Conservation (phyloP, 2,113 vertebrate species). For the Boleophthalmus pectinirostris region DNA sequence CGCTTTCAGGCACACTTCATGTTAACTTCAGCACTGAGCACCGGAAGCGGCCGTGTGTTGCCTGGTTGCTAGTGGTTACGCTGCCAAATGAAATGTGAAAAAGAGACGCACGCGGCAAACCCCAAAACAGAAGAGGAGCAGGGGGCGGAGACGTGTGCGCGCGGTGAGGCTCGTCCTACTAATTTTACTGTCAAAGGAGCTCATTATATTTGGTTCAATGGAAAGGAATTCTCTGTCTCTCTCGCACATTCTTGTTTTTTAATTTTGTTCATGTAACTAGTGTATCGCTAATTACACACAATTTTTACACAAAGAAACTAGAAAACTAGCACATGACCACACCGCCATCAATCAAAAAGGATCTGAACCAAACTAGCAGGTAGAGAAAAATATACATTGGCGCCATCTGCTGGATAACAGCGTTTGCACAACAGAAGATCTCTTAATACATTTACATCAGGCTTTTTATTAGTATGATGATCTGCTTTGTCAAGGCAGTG, state of each 20-base stretch:
- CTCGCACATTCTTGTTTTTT: neutral
- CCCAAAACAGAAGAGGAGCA: neutral
- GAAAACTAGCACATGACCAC: neutral
- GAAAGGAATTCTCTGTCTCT: constrained; percentile 12
- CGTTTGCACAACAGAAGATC: neutral
- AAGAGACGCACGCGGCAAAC: neutral
- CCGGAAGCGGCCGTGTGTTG: constrained; percentile 51
- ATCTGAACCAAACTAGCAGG: neutral
- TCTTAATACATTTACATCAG: too few species aligned
- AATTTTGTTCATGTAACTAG: neutral
- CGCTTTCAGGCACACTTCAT: neutral
- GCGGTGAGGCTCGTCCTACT: neutral
- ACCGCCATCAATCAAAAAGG: neutral
- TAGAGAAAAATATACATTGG: neutral
- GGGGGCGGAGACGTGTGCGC: constrained; percentile 7
- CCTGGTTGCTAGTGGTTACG: constrained; percentile 71
- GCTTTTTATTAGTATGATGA: too few species aligned
- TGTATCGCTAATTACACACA: neutral
- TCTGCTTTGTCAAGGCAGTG: neutral
- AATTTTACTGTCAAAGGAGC: constrained; percentile 16
- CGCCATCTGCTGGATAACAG: neutral
- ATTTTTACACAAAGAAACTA: neutral
- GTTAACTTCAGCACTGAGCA: neutral
- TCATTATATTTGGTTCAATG: neutral
- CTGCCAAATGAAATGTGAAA: constrained; percentile 38